phyloP scores from a whole-genome alignment of 2,888 invertebrate species.

The Brachyptera risi region DNA sequence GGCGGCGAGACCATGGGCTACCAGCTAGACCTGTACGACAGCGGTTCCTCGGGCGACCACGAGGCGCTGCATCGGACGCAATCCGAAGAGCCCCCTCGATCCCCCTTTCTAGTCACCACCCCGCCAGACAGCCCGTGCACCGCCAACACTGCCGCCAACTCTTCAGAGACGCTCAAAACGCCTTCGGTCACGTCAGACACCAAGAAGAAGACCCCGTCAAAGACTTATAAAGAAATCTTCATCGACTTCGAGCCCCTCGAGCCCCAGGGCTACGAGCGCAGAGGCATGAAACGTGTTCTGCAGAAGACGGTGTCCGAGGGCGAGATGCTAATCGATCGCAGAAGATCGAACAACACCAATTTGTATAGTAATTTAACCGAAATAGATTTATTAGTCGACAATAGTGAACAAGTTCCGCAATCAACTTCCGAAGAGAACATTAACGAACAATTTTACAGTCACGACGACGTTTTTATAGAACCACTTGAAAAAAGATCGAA shows the following conservation, averaged over 20 bases:
- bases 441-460: constrained; percentile 30
- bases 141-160: constrained; percentile 20
- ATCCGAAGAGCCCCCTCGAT: constrained; percentile 77
- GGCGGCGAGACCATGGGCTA: constrained; percentile 41
- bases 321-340: constrained; percentile 62
- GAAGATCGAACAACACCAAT: constrained; percentile 15
- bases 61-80: constrained; percentile 77
- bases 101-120: constrained; percentile 61
- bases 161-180: constrained; percentile 20
- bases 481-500: constrained; percentile 42
- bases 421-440: constrained; percentile 40
- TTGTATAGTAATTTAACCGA: constrained; percentile 34
- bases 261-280: constrained; percentile 54
- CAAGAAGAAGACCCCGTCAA: constrained; percentile 35
- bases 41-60: constrained; percentile 51
- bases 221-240: constrained; percentile 74
- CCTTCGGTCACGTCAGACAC: constrained; percentile 16
- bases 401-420: constrained; percentile 14
- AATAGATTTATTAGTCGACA: constrained; percentile 24
- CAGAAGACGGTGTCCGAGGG: constrained; percentile 79
- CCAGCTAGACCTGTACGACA: constrained; percentile 21
- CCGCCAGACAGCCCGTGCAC: constrained; percentile 47
- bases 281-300: constrained; percentile 42
- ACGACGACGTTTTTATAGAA: constrained; percentile 34
- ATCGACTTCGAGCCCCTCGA: constrained; percentile 87